A percentile compares a stretch with the other conserved stretches of the same genome.
Conservation (phyloP, 2,113 vertebrate species). For the Brachirus orientalis region DNA sequence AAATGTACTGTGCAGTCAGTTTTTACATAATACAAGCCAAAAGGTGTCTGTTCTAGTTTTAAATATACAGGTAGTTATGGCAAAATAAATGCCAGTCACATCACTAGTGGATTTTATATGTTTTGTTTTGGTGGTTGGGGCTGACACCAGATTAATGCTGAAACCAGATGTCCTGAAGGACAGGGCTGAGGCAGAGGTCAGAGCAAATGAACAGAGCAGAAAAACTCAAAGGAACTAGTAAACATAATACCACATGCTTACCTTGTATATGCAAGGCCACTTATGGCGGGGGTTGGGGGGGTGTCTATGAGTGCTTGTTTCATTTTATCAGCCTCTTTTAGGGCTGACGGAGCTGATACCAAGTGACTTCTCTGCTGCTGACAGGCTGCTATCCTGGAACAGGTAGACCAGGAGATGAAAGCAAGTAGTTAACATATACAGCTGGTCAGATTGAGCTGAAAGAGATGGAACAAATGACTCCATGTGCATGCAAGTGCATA, state of each 20-base stretch:
- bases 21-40: too few relatives aligned
- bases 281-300: too few relatives aligned
- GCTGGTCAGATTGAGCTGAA: slow-evolving; percentile 58
- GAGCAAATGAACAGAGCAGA: slow-evolving; percentile 1
- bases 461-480: slow-evolving; percentile 63
- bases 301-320: slow-evolving; percentile 26
- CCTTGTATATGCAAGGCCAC: slow-evolving; percentile 34
- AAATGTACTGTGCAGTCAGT: too few relatives aligned
- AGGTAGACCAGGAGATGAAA: slow-evolving; percentile 72
- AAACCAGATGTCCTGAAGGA: too few relatives aligned
- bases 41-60: too few relatives aligned
- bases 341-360: slow-evolving; percentile 37
- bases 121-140: background rate
- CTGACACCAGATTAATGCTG: background rate
- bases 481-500: background rate
- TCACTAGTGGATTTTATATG: background rate
- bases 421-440: slow-evolving; percentile 68
- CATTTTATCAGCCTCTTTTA: slow-evolving; percentile 12
- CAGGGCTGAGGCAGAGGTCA: background rate
- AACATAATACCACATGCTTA: slow-evolving; percentile 5
- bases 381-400: slow-evolving; percentile 65
- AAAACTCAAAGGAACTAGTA: slow-evolving; percentile 7
- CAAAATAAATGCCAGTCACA: too few relatives aligned
- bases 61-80: too few relatives aligned
- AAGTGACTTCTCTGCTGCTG: slow-evolving; percentile 47